These are phyloP conservation scores for Sinocyclocheilus rhinocerous DNA, from an alignment of 2,113 vertebrate genomes.

Conservation along the genomic window DNA sequence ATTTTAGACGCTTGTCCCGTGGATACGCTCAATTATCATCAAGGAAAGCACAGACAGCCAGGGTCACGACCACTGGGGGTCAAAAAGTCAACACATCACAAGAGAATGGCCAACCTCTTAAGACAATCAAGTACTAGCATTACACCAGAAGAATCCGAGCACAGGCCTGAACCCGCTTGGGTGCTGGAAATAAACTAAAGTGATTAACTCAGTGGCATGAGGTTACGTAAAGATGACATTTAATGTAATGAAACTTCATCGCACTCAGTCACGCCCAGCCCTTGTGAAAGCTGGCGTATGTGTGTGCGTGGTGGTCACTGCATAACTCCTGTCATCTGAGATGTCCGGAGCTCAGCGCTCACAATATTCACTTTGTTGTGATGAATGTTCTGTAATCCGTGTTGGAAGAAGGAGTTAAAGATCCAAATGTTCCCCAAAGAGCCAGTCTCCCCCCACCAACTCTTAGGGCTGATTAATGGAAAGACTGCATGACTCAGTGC, in stretches of 20 bases:
- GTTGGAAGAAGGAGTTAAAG: conserved; percentile 12
- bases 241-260: conserved; percentile 27
- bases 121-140: conserved; percentile 5
- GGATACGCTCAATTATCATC: conserved; percentile 28
- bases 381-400: conserved; percentile 4
- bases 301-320: conserved; percentile 14
- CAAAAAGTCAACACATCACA: conserved; percentile 22
- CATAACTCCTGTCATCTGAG: conserved; percentile 33
- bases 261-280: neutral
- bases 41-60: conserved; percentile 21
- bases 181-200: conserved; percentile 16
- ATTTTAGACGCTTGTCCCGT: neutral
- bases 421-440: conserved; percentile 11
- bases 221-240: conserved; percentile 38
- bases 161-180: neutral
- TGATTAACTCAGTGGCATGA: conserved; percentile 24
- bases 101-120: conserved; percentile 3
- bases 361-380: conserved; percentile 38
- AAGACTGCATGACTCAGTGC: conserved; percentile 15
- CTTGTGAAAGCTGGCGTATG: neutral
- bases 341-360: conserved; percentile 2
- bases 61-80: neutral
- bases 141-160: neutral
- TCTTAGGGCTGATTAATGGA: conserved; percentile 9
- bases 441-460: neutral